Evolutionary conservation across 2,113 vertebrate genomes (phyloP), one percentile per base, ranked within the genome.

Genomic region (Martes martes): DNA sequence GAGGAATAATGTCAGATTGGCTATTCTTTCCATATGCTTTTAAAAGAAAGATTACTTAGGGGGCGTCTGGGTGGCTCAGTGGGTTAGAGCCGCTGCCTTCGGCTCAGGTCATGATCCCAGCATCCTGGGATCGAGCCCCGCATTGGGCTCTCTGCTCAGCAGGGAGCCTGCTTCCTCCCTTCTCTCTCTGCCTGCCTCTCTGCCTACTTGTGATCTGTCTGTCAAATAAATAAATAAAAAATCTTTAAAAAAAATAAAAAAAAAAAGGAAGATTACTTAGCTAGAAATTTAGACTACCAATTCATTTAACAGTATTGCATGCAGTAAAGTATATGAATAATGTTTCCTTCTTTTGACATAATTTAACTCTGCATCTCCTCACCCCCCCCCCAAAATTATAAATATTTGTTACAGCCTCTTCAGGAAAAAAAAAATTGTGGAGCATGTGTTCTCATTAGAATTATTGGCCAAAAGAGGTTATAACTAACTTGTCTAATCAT

Each of bases 251-350:
- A 36, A 36, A 36, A 36, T 2, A 2, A 36, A 36, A 36, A 36
- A 36, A 2, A 36, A 36, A 36, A 36, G 36, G 2, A 36, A 36
- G 74, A 89, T 95, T 94, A 59, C 23, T 87, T 83, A 92, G 31
- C 59, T 31, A 92, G 83, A 95, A 74, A 90, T 42, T 90, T 92
- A 57, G 52, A 26, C 23, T 83, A 6, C 55, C 42, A 87, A 33
- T 88, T 84, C 23, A 94, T 47, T 89, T 47, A 94, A 59, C n/a
- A 95, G n/a, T 79, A 80, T 88, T 93, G 16, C 24, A 89, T 45
- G 1, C 19, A 45, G 14, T 67, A 55, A 95, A 3, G 71, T 78
- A 78, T 90, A 39, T 84, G 10, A 61, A 63, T 52, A 89, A 7
- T 61, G 31, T 79, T 96, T 81, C 76, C 78, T 14, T 95, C n/a